These are phyloP conservation scores for Sycophila sp. DNA, from an alignment of 1,140 invertebrate genomes.

Conservation along the genomic window DNA sequence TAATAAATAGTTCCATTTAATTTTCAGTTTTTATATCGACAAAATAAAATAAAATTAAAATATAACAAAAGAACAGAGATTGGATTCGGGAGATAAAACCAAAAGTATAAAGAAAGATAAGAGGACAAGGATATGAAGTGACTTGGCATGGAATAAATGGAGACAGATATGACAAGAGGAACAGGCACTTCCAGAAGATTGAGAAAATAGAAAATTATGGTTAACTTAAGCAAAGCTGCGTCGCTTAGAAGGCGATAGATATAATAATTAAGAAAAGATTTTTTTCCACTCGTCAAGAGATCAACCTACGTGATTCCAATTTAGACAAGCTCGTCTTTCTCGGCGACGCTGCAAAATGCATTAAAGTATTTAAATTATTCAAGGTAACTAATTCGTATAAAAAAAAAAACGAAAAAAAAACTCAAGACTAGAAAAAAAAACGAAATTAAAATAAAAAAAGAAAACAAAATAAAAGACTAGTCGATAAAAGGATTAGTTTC, in stretches of 20 bases:
- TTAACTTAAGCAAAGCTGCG: slow-evolving; percentile 39
- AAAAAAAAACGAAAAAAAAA: background rate
- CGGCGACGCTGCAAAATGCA: slow-evolving; percentile 20
- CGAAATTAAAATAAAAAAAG: background rate
- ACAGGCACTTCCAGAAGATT: slow-evolving; percentile 26
- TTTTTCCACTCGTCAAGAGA: background rate
- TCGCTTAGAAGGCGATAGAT: slow-evolving; percentile 22
- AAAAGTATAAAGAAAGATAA: slow-evolving; percentile 18
- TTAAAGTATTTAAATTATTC: background rate
- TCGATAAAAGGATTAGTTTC: background rate
- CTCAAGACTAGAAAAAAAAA: background rate
- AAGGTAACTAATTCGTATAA: too few relatives aligned
- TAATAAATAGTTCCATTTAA: too few relatives aligned
- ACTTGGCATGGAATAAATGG: slow-evolving; percentile 22
- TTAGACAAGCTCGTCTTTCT: background rate
- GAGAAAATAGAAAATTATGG: slow-evolving; percentile 36
- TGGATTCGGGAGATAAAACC: slow-evolving; percentile 5
- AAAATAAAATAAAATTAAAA: background rate
- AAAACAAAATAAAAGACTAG: background rate
- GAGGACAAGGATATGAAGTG: background rate
- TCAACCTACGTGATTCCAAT: slow-evolving; percentile 18
- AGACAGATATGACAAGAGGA: slow-evolving; percentile 35
- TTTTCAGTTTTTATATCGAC: too few relatives aligned
- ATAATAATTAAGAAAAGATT: too few relatives aligned
- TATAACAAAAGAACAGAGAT: background rate